These are phyloP conservation scores for Nyleta sp. DNA, from an alignment of 2,888 invertebrate genomes.

Conservation along the genomic window DNA sequence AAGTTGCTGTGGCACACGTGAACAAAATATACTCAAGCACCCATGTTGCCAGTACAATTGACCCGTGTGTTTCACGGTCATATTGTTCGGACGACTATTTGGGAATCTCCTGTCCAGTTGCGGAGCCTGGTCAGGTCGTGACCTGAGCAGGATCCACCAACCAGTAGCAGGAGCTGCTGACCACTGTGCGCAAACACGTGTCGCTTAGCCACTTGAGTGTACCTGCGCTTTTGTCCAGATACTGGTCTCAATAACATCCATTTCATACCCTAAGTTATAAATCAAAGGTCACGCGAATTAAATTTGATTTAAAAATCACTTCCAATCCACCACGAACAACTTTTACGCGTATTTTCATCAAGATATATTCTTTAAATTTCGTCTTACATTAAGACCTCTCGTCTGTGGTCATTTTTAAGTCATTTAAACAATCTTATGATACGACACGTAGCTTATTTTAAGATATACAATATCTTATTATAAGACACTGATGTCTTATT, in stretches of 20 bases:
- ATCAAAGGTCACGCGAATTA: too few species aligned
- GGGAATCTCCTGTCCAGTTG: constrained; percentile 32
- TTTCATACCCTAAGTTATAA: not conserved
- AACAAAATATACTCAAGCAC: constrained; percentile 25
- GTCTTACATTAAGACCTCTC: too few species aligned
- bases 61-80: constrained; percentile 47
- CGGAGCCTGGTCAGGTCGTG: constrained; percentile 25
- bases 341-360: too few species aligned
- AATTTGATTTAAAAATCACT: too few species aligned
- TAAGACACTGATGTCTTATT: too few species aligned
- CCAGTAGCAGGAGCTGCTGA: constrained; percentile 8
- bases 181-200: constrained; percentile 69
- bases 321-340: too few species aligned
- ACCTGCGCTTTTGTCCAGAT: constrained; percentile 58
- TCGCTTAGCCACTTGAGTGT: constrained; percentile 69
- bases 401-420: too few species aligned
- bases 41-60: constrained; percentile 66
- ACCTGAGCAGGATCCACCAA: constrained; percentile 21
- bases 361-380: too few species aligned
- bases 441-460: too few species aligned
- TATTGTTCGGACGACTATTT: constrained; percentile 46
- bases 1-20: constrained; percentile 27
- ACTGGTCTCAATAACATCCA: constrained; percentile 17
- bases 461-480: too few species aligned
- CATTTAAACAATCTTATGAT: too few species aligned